These are phyloP conservation scores for Euzophera pinguis DNA, from an alignment of 2,888 invertebrate species.

Conservation along the genomic window DNA sequence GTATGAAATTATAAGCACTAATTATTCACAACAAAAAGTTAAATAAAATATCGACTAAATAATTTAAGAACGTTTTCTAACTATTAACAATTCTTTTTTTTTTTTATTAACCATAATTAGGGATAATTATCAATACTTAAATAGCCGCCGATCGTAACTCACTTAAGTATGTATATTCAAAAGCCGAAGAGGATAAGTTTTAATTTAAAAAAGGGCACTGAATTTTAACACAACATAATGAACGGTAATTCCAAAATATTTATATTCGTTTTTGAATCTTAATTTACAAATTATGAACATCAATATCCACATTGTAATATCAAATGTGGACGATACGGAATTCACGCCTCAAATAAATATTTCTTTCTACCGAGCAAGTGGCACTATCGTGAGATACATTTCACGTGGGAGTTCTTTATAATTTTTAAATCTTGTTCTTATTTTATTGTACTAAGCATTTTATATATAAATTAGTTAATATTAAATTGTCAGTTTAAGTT, in stretches of 20 bases:
- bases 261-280: constrained; percentile 33
- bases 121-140: constrained; percentile 36
- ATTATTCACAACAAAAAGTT: no score
- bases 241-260: constrained; percentile 62
- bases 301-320: constrained; percentile 24
- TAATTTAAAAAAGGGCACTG: constrained; percentile 29
- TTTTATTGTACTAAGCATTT: no score
- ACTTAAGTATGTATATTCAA: constrained; percentile 11
- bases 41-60: no score
- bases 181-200: constrained; percentile 16
- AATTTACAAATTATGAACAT: constrained; percentile 65
- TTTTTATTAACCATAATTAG: constrained; percentile 30
- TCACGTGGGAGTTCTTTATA: no score
- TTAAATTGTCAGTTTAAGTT: no score
- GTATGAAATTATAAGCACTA: no score
- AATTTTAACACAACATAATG: constrained; percentile 57
- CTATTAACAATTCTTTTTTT: constrained; percentile 25
- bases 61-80: neutral
- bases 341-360: no score
- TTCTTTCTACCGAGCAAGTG: no score
- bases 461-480: no score
- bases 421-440: no score
- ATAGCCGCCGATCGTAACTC: constrained; percentile 20
- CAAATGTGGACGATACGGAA: neutral
- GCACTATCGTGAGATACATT: no score